phyloP scores from a whole-genome alignment of 2,888 invertebrate genomes.

The Mystacides longicornis region DNA sequence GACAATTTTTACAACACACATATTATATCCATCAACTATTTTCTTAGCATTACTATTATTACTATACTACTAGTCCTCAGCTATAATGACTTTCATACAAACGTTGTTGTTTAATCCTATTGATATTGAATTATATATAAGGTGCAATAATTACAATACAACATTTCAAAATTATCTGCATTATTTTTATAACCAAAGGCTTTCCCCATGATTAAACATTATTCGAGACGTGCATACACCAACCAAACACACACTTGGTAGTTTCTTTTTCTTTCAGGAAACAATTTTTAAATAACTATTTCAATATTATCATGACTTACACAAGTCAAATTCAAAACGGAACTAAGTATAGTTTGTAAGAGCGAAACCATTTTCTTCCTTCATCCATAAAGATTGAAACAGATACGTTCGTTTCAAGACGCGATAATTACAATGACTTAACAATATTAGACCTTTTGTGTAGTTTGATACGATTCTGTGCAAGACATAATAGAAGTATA shows the following conservation, averaged over 20 bases:
- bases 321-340: too few relatives aligned
- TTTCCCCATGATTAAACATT: too few relatives aligned
- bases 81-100: background rate
- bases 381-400: background rate
- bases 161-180: too few relatives aligned
- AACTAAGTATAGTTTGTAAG: too few relatives aligned
- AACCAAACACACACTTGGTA: too few relatives aligned
- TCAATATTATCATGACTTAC: too few relatives aligned
- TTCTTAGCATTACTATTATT: background rate
- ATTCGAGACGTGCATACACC: too few relatives aligned
- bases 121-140: background rate
- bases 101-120: background rate
- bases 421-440: background rate
- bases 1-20: background rate
- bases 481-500: background rate
- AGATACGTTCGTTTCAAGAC: background rate
- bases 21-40: background rate
- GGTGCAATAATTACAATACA: background rate
- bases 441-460: background rate
- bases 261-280: too few relatives aligned
- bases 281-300: too few relatives aligned
- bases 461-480: background rate
- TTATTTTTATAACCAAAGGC: too few relatives aligned
- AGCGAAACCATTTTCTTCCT: too few relatives aligned
- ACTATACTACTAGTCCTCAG: background rate